Conservation (phyloP, 2,113 vertebrate genomes). For the Catagonus wagneri region DNA sequence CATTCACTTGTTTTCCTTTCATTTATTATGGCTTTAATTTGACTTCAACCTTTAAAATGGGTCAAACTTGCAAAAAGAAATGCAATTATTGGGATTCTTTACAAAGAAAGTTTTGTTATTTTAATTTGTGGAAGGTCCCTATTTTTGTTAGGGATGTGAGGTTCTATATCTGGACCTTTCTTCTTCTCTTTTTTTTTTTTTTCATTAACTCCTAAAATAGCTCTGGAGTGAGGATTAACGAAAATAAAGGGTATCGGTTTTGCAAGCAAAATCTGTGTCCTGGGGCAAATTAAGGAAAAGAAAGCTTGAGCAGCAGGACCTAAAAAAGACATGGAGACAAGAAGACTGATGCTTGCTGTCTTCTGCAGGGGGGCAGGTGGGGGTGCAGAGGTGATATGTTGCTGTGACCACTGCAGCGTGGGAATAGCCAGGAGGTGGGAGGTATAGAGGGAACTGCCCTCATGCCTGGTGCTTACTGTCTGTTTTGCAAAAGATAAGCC, state of each 20-base stretch:
- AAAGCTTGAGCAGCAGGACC: neutral
- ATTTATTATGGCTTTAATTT: slow-evolving; percentile 6
- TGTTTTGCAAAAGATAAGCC: neutral
- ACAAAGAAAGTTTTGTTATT: neutral
- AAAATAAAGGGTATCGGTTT: neutral
- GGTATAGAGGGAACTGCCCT: neutral
- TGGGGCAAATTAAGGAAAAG: neutral
- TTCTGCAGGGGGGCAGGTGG: accelerated
- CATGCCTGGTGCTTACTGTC: neutral
- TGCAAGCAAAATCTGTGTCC: neutral
- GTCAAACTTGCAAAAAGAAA: neutral
- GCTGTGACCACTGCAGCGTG: neutral
- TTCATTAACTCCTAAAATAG: neutral
- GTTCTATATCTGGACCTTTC: neutral
- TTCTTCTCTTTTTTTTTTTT: slow-evolving; percentile 23
- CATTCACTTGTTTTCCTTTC: neutral
- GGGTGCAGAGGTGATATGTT: accelerated
- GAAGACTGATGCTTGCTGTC: neutral
- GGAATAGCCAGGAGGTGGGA: neutral
- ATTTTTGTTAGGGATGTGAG: neutral
- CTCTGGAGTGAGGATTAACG: neutral
- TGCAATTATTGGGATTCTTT: neutral
- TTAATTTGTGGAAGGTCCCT: neutral
- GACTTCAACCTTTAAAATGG: neutral
- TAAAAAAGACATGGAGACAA: neutral